These are phyloP conservation scores for Smithornis capensis DNA, from an alignment of 2,113 vertebrate genomes.

Conservation along the genomic window DNA sequence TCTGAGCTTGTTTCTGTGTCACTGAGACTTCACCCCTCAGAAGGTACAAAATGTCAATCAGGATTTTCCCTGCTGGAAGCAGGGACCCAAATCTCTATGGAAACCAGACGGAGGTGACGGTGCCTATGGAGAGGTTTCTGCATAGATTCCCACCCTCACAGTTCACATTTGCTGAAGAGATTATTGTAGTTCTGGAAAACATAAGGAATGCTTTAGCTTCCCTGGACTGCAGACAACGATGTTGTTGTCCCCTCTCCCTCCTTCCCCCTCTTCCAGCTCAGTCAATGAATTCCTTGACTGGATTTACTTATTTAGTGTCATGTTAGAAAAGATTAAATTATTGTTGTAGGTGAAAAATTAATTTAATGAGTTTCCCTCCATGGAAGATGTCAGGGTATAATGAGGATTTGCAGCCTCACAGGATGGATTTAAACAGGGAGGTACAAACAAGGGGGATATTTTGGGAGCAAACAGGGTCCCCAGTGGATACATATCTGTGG, in stretches of 20 bases:
- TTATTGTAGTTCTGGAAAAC: background rate
- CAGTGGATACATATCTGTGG: accelerated
- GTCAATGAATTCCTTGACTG: background rate
- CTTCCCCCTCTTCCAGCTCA: background rate
- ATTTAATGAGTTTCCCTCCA: background rate
- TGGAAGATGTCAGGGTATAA: background rate
- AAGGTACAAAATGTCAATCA: constrained; percentile 37
- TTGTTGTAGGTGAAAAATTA: background rate
- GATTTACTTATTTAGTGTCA: background rate
- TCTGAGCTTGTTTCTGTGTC: constrained; percentile 14
- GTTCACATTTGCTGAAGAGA: background rate
- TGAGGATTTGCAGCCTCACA: background rate
- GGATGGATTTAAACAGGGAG: background rate
- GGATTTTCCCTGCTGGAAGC: constrained; percentile 25
- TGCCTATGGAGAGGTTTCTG: constrained; percentile 14
- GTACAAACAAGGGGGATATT: background rate
- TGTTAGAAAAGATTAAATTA: background rate
- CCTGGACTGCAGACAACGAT: background rate
- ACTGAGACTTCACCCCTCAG: constrained; percentile 17
- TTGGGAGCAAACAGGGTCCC: background rate
- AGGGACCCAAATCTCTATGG: constrained; percentile 56
- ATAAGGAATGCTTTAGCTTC: background rate
- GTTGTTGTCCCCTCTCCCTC: background rate
- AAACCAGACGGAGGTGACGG: constrained; percentile 49
- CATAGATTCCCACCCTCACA: background rate